phyloP scores from a whole-genome alignment of 2,113 vertebrate species.

The Epinephelus lanceolatus region DNA sequence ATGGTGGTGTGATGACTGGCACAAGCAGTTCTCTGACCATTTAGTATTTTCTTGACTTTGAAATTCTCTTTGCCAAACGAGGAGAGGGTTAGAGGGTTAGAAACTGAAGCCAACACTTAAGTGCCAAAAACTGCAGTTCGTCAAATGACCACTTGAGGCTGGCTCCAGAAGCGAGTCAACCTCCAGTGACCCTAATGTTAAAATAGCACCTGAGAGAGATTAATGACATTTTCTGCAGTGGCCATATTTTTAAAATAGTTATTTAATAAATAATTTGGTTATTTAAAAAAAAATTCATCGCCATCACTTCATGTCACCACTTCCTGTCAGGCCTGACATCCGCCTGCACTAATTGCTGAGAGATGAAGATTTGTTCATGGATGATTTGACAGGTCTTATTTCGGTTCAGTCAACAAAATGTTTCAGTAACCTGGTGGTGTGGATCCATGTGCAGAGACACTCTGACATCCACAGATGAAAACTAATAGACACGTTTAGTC shows the following conservation, averaged over 20 bases:
- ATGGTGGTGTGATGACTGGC: too few species aligned
- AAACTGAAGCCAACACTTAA: too few species aligned
- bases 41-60: too few species aligned
- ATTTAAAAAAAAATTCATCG: background rate
- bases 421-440: background rate
- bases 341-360: background rate
- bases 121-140: background rate
- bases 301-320: background rate
- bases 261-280: background rate
- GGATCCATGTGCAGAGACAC: background rate
- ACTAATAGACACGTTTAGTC: background rate
- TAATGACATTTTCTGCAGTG: background rate
- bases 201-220: background rate
- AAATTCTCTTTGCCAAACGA: too few species aligned
- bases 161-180: too few species aligned
- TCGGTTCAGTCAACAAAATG: background rate
- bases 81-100: too few species aligned
- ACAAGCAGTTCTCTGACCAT: too few species aligned
- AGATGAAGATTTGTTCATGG: background rate
- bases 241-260: background rate
- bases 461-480: background rate
- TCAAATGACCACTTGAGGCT: too few species aligned
- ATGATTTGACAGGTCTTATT: background rate
- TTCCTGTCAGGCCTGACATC: constrained; percentile 5
- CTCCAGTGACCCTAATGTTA: too few species aligned